Conservation (phyloP, 2,797 vertebrate species). For the Pogonophryne albipinna region DNA sequence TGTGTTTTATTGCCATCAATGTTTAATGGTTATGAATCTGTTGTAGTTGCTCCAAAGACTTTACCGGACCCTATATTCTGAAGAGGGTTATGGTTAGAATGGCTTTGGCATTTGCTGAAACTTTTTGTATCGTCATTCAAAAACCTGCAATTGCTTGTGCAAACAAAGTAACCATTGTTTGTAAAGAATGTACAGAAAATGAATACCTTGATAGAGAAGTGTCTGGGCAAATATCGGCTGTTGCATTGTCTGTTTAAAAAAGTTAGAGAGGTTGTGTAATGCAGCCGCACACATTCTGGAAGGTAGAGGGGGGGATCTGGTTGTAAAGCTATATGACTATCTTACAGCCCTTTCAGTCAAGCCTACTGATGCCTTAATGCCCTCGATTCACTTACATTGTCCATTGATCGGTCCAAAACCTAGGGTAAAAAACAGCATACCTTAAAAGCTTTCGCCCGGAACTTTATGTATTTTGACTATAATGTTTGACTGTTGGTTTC, state of each 20-base stretch:
- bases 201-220: too few species aligned
- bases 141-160: too few species aligned
- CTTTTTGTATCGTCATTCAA: too few species aligned
- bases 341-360: background rate
- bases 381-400: background rate
- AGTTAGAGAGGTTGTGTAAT: background rate
- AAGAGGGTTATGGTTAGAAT: too few species aligned
- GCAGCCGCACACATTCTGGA: background rate
- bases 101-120: too few species aligned
- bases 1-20: background rate
- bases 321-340: background rate
- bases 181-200: too few species aligned
- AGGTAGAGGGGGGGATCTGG: background rate
- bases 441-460: background rate
- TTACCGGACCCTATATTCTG: too few species aligned
- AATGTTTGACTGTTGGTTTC: background rate
- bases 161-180: too few species aligned
- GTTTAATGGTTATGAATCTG: too few species aligned
- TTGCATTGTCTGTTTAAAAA: background rate
- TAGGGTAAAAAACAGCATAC: background rate
- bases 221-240: background rate
- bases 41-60: background rate
- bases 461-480: too few species aligned
- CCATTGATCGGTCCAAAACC: background rate
- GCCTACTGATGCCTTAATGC: slow-evolving; percentile 1